Percentiles rank a stretch among this genome's conserved stretches.
phyloP scores from a whole-genome alignment of 2,113 vertebrate genomes.

The Pollachius pollachius region DNA sequence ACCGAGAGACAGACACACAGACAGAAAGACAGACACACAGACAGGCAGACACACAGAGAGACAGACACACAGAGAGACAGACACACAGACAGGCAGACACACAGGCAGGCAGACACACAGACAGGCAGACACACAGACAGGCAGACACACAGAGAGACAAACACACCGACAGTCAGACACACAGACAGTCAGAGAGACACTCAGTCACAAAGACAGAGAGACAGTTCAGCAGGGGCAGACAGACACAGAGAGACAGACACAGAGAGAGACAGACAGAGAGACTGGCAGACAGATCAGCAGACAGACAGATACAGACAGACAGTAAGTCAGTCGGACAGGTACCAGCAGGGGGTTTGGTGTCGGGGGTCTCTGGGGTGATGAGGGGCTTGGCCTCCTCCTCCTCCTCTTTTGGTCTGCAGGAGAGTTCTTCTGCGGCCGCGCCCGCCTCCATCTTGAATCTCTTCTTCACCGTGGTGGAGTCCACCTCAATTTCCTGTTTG shows the following conservation, averaged over 20 bases:
- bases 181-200: too few species aligned
- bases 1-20: background rate
- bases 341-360: constrained; percentile 10
- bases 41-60: background rate
- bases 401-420: constrained; percentile 16
- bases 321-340: background rate
- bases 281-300: background rate
- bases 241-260: too few species aligned
- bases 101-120: too few species aligned
- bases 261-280: background rate
- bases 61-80: background rate
- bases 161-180: too few species aligned
- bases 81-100: background rate
- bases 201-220: too few species aligned
- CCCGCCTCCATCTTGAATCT: constrained; percentile 19
- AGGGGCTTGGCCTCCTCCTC: constrained; percentile 4
- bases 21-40: background rate
- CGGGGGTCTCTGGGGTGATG: background rate
- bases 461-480: constrained; percentile 20
- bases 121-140: too few species aligned
- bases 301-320: background rate
- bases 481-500: constrained; percentile 36
- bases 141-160: too few species aligned
- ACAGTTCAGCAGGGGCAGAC: too few species aligned
- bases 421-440: too few species aligned